phyloP scores from a whole-genome alignment of 2,888 invertebrate genomes.

The Baccha elongata region DNA sequence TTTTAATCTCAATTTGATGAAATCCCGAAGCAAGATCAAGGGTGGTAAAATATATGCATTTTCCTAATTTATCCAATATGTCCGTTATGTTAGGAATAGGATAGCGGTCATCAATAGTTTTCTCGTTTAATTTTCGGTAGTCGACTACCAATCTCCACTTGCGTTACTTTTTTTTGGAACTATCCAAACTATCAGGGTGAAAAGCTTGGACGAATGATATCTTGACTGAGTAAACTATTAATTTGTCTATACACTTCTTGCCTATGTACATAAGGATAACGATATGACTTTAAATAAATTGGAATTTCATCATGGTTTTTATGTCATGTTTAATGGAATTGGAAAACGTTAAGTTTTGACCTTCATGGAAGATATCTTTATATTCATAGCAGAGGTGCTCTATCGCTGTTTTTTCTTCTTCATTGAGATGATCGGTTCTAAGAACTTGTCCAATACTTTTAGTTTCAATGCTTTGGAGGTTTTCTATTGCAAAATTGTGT shows the following conservation, averaged over 20 bases:
- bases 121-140: too few relatives aligned
- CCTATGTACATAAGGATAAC: conserved; percentile 46
- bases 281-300: conserved; percentile 35
- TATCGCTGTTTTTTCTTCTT: conserved; percentile 40
- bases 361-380: conserved; percentile 29
- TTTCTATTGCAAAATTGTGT: conserved; percentile 25
- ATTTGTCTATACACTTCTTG: conserved; percentile 47
- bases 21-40: conserved; percentile 77
- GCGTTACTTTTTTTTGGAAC: too few relatives aligned
- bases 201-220: conserved; percentile 10
- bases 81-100: conserved; percentile 16
- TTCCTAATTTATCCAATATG: conserved; percentile 76
- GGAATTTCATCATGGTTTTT: conserved; percentile 29
- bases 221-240: conserved; percentile 1
- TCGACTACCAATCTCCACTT: too few relatives aligned
- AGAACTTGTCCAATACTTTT: not conserved
- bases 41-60: conserved; percentile 66
- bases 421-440: conserved; percentile 38
- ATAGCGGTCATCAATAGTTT: conserved; percentile 15
- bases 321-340: conserved; percentile 44
- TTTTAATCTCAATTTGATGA: conserved; percentile 77
- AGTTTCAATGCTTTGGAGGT: not conserved
- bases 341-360: conserved; percentile 31
- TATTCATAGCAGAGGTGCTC: conserved; percentile 28
- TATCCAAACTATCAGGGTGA: too few relatives aligned